These are phyloP conservation scores for Troilus luridus DNA, from an alignment of 2,888 invertebrate genomes.

Conservation along the genomic window DNA sequence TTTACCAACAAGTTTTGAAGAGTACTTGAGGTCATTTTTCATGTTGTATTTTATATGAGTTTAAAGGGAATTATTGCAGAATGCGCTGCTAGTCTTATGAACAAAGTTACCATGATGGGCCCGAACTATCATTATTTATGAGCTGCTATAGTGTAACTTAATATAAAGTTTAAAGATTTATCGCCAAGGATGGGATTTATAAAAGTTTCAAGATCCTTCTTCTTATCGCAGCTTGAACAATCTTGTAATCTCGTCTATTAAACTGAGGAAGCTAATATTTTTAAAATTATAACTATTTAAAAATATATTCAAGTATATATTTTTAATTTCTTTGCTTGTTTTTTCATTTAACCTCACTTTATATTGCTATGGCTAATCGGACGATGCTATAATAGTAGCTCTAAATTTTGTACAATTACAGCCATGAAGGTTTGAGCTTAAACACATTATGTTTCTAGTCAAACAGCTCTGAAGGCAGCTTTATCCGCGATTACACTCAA, in stretches of 20 bases:
- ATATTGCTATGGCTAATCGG: no score
- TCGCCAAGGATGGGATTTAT: neutral
- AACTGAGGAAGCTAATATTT: no score
- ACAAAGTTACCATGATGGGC: neutral
- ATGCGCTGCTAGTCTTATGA: neutral
- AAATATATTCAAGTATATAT: no score
- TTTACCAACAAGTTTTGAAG: neutral
- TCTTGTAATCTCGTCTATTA: neutral
- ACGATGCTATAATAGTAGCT: no score
- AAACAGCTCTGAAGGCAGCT: no score
- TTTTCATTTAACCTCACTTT: no score
- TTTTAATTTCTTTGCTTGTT: no score
- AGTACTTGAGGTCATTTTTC: neutral
- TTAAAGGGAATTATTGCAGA: neutral
- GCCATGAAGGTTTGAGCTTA: no score
- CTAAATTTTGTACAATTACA: no score
- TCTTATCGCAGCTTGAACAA: neutral
- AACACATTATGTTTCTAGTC: no score
- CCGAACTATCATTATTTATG: neutral
- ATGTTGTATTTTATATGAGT: neutral
- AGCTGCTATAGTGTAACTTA: neutral
- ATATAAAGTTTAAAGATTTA: constrained; percentile 1
- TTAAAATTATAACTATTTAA: no score
- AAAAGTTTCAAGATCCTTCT: neutral
- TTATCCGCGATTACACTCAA: no score